Evolutionary conservation across 2,113 vertebrate genomes (phyloP).

Genomic region (Amblyornis subalaris): DNA sequence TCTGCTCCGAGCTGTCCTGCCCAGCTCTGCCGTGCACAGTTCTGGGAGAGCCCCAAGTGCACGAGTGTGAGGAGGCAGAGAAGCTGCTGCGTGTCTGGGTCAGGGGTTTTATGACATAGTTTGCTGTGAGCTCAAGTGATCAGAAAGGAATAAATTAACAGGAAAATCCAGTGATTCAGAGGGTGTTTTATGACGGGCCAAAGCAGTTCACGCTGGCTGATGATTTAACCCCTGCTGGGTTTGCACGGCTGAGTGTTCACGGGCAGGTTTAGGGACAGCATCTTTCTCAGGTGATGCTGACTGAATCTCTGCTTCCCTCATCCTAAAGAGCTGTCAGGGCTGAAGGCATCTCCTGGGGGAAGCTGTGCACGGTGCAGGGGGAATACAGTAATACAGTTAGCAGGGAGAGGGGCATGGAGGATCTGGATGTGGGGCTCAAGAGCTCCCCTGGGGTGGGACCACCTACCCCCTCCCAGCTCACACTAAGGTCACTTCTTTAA

Average conservation of each 20-base stretch:
- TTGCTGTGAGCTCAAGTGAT: background rate
- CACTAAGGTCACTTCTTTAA: background rate
- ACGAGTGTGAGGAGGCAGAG: background rate
- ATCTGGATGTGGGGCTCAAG: background rate
- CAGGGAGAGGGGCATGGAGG: background rate
- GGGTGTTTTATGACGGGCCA: background rate
- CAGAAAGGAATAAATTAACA: slow-evolving; percentile 7
- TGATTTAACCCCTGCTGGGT: background rate
- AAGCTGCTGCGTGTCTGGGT: background rate
- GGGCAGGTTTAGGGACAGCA: background rate
- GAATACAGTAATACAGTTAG: background rate
- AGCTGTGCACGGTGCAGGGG: background rate
- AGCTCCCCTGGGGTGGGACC: background rate
- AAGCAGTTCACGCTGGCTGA: background rate
- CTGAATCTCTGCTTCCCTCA: background rate
- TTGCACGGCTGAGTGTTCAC: background rate
- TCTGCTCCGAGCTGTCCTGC: background rate
- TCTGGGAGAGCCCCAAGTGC: background rate
- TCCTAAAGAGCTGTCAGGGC: background rate
- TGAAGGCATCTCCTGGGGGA: background rate
- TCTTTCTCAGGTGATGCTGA: background rate
- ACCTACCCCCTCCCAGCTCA: background rate
- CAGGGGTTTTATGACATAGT: background rate
- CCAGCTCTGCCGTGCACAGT: background rate
- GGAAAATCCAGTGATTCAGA: slow-evolving; percentile 27